A percentile compares a stretch with the other conserved stretches of the same genome.
Evolutionary conservation across 1,140 invertebrate genomes (phyloP).

Genomic region (Gryllus bimaculatus): DNA sequence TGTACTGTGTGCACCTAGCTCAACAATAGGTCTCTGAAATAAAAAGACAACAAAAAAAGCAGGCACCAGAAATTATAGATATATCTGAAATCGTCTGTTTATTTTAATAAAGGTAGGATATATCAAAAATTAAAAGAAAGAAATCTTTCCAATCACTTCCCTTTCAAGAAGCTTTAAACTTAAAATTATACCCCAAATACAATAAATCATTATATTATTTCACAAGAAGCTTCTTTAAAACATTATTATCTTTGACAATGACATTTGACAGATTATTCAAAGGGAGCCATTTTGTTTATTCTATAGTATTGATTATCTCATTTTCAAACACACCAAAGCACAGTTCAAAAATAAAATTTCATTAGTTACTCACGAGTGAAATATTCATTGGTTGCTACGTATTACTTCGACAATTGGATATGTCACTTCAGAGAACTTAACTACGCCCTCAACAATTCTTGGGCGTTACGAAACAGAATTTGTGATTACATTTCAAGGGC

Average conservation of each 20-base stretch:
- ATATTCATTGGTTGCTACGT: neutral
- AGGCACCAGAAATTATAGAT: slow-evolving; percentile 15
- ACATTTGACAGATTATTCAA: slow-evolving; percentile 19
- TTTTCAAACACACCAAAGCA: neutral
- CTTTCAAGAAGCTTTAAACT: neutral
- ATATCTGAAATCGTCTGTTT: slow-evolving; percentile 10
- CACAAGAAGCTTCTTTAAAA: no score
- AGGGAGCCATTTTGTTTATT: slow-evolving; percentile 21
- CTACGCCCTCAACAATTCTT: neutral
- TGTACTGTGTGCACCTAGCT: slow-evolving; percentile 6
- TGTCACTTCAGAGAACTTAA: neutral
- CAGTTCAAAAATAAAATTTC: neutral
- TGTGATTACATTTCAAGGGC: neutral
- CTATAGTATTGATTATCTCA: slow-evolving; percentile 22
- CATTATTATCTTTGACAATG: neutral
- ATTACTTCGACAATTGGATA: neutral
- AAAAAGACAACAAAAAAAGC: slow-evolving; percentile 22
- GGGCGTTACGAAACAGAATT: neutral
- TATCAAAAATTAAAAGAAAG: no score
- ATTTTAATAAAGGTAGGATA: neutral
- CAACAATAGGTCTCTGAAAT: slow-evolving; percentile 20
- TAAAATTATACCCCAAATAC: no score
- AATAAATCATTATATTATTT: no score
- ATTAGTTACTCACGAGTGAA: neutral
- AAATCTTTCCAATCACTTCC: neutral